Conservation (phyloP, 2,888 invertebrate genomes). For the Aricia artaxerxes region DNA sequence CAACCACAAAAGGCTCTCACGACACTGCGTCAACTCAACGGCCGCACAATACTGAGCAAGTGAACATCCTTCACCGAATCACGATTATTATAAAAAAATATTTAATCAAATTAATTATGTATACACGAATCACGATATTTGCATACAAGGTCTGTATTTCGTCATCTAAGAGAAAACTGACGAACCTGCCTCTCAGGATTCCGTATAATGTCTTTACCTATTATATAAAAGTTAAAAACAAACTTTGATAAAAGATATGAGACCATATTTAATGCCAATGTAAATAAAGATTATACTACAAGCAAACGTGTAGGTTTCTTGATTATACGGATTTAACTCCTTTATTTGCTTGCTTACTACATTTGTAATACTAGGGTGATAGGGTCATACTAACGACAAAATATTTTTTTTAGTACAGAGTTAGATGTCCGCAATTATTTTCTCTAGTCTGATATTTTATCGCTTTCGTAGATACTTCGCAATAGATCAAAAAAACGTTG, state of each 20-base stretch:
- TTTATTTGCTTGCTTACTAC: background rate
- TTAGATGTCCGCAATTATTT: background rate
- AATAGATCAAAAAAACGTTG: background rate
- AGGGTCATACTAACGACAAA: background rate
- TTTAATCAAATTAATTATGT: constrained; percentile 28
- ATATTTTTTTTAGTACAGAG: background rate
- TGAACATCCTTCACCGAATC: constrained; percentile 8
- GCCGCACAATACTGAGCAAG: background rate
- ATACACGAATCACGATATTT: constrained; percentile 20
- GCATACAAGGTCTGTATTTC: constrained; percentile 22
- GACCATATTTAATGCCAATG: background rate
- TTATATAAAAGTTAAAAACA: background rate
- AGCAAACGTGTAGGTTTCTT: background rate
- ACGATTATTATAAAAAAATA: constrained; percentile 21
- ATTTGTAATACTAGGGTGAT: background rate
- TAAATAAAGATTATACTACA: background rate
- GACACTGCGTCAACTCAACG: background rate
- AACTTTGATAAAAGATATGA: background rate
- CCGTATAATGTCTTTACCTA: background rate
- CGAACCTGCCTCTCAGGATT: background rate
- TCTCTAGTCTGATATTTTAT: background rate
- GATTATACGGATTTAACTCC: background rate
- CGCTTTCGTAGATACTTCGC: background rate
- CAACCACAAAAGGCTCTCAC: background rate
- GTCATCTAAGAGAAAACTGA: constrained; percentile 11